phyloP scores from a whole-genome alignment of 2,797 vertebrate species.

The Neostethus bicornis region DNA sequence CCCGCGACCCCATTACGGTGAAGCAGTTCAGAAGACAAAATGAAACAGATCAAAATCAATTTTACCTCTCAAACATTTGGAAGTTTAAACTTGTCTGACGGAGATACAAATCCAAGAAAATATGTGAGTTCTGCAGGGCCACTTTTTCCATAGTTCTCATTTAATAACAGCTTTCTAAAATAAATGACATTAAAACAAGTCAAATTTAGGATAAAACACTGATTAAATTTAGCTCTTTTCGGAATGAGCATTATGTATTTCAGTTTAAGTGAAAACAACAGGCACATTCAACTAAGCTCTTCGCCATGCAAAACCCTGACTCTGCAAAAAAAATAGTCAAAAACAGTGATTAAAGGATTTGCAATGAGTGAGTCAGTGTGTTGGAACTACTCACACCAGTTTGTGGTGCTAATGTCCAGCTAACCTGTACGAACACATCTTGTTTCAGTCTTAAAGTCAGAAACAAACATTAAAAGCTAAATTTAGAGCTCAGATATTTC shows the following conservation, averaged over 20 bases:
- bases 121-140: no score
- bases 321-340: slow-evolving; percentile 59
- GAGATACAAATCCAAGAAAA: no score
- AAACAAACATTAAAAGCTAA: slow-evolving; percentile 49
- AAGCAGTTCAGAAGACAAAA: no score
- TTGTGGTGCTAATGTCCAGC: slow-evolving; percentile 22
- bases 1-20: no score
- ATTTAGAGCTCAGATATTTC: slow-evolving; percentile 38
- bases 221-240: neutral
- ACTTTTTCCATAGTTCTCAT: no score
- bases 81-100: no score
- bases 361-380: slow-evolving; percentile 35
- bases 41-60: no score
- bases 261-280: slow-evolving; percentile 37
- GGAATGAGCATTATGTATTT: slow-evolving; percentile 37
- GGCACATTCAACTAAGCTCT: slow-evolving; percentile 36
- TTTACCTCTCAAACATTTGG: no score
- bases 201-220: no score
- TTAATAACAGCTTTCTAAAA: no score
- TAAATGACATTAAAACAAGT: no score
- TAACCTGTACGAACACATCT: slow-evolving; percentile 49
- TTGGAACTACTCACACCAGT: slow-evolving; percentile 43
- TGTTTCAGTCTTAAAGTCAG: slow-evolving; percentile 53
- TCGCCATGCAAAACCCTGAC: slow-evolving; percentile 69
- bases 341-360: slow-evolving; percentile 78